phyloP scores from a whole-genome alignment of 2,797 vertebrate genomes.

The Sorex maritimensis region DNA sequence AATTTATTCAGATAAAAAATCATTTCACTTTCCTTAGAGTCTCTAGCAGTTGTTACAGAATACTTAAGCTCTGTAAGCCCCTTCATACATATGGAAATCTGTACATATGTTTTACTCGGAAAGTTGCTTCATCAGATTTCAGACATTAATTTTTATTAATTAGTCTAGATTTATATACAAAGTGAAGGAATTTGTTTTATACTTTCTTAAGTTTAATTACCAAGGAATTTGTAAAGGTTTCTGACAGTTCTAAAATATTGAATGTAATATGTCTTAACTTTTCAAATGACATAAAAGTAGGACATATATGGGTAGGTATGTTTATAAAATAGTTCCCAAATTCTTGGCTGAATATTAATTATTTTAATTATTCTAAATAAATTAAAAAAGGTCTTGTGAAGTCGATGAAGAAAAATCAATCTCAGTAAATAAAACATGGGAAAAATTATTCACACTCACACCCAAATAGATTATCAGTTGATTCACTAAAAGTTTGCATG shows the following conservation, averaged over 20 bases:
- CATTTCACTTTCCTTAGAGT: neutral
- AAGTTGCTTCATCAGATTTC: neutral
- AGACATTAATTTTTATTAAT: neutral
- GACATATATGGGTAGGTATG: neutral
- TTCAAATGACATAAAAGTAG: conserved; percentile 33
- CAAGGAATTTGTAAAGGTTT: conserved; percentile 28
- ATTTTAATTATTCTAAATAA: conserved; percentile 3
- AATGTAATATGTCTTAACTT: conserved; percentile 56
- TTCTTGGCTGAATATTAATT: neutral
- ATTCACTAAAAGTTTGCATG: neutral
- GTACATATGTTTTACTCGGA: conserved; percentile 22
- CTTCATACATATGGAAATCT: neutral
- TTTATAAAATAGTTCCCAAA: conserved; percentile 40
- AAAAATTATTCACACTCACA: no score
- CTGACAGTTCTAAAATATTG: conserved; percentile 37
- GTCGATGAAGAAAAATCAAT: neutral
- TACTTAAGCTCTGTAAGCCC: neutral
- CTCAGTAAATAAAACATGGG: no score
- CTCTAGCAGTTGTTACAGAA: neutral
- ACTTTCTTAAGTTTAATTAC: conserved; percentile 18
- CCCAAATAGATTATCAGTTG: neutral
- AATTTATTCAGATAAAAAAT: conserved; percentile 21
- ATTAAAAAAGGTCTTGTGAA: neutral
- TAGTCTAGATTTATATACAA: neutral
- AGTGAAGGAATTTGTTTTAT: conserved; percentile 45